Evolutionary conservation across 1,140 invertebrate species (phyloP).

Genomic region (Pseudomyrmex cubaensis): DNA sequence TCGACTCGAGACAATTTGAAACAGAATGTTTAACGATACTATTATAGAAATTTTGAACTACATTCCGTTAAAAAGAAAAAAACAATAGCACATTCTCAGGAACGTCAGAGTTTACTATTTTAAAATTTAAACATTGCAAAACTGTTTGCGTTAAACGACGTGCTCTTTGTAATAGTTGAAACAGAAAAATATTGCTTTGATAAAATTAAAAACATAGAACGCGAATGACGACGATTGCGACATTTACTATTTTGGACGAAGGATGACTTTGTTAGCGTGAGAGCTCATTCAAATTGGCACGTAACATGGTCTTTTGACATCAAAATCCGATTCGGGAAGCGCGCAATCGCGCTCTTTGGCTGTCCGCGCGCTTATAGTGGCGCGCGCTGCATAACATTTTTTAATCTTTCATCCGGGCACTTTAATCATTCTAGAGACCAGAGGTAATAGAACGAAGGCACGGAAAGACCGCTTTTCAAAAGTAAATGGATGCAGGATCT

Average conservation of each 20-base stretch:
- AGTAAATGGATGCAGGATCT: conserved; percentile 59
- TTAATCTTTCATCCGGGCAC: conserved; percentile 52
- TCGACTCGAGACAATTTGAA: too few relatives aligned
- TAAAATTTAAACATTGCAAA: too few relatives aligned
- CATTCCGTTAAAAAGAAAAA: too few relatives aligned
- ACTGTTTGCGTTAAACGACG: background rate
- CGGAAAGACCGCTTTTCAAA: conserved; percentile 50
- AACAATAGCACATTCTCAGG: too few relatives aligned
- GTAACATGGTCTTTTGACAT: conserved; percentile 40
- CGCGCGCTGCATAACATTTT: conserved; percentile 42
- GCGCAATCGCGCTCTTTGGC: conserved; percentile 17
- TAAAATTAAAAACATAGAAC: background rate
- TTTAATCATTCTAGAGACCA: conserved; percentile 57
- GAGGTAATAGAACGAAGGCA: conserved; percentile 57
- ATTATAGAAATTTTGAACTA: background rate
- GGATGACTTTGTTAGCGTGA: conserved; percentile 6
- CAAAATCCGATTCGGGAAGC: conserved; percentile 23
- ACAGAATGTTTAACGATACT: background rate
- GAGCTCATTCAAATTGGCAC: conserved; percentile 12
- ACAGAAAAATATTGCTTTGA: background rate
- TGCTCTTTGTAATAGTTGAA: background rate
- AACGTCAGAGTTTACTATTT: too few relatives aligned
- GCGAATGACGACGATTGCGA: background rate
- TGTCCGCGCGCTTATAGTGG: background rate
- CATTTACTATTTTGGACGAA: conserved; percentile 27